These are phyloP conservation scores for Montifringilla adamsi DNA, from an alignment of 2,113 vertebrate species.

Conservation along the genomic window DNA sequence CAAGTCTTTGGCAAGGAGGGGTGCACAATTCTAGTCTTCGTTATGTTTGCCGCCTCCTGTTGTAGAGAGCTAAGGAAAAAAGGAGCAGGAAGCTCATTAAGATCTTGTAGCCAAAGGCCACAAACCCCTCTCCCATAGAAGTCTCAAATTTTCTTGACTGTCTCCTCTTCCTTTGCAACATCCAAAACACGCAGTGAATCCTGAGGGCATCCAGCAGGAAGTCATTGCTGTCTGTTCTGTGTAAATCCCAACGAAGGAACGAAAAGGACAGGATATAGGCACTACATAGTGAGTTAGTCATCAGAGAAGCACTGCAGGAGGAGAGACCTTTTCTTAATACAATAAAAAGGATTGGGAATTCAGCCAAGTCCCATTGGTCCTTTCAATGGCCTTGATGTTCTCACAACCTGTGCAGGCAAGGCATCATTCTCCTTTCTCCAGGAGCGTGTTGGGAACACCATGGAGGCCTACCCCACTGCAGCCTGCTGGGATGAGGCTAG, in stretches of 20 bases:
- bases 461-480: background rate
- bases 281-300: background rate
- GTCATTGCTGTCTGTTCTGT: background rate
- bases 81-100: constrained; percentile 15
- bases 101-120: background rate
- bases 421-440: background rate
- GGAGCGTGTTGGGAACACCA: accelerated
- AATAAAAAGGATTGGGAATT: background rate
- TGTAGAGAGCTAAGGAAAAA: background rate
- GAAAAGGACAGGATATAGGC: background rate
- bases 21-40: background rate
- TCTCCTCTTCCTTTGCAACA: background rate
- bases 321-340: background rate
- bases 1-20: constrained; percentile 20
- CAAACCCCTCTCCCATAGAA: background rate
- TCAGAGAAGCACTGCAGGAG: background rate
- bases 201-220: constrained; percentile 8
- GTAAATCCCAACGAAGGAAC: background rate
- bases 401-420: background rate
- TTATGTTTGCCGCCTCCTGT: background rate
- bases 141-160: background rate
- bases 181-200: background rate
- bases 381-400: background rate
- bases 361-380: background rate
- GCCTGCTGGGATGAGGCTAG: background rate